Conservation (phyloP, 1,140 invertebrate species). For the Listronotus oregonensis region DNA sequence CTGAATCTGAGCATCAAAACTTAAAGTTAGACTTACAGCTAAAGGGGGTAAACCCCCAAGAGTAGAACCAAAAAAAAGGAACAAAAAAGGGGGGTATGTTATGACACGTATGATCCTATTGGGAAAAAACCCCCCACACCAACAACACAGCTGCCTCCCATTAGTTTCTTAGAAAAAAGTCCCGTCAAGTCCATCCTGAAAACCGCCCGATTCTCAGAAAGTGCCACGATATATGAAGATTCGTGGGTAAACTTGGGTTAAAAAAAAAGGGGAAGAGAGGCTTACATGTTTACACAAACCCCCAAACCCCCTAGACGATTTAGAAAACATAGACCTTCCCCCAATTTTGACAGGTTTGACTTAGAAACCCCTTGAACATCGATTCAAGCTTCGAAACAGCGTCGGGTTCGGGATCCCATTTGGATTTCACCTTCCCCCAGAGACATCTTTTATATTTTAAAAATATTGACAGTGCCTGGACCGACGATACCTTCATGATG, state of each 20-base stretch:
- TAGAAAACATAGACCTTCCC: constrained; percentile 73
- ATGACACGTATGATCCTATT: constrained; percentile 29
- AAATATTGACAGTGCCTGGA: constrained; percentile 60
- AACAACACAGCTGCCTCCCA: constrained; percentile 60
- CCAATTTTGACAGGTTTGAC: constrained; percentile 68
- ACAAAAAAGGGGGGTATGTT: constrained; percentile 12
- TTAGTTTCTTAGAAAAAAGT: constrained; percentile 75
- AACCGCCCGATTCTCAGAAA: constrained; percentile 73
- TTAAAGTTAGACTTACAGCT: constrained; percentile 43
- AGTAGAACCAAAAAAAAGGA: not conserved
- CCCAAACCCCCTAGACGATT: constrained; percentile 63
- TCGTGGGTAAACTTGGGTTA: constrained; percentile 53
- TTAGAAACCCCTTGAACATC: constrained; percentile 71
- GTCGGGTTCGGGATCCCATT: constrained; percentile 73
- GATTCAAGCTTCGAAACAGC: constrained; percentile 68
- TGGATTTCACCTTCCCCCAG: constrained; percentile 79
- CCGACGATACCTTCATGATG: constrained; percentile 42
- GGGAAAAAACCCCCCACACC: constrained; percentile 50
- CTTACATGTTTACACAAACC: constrained; percentile 36
- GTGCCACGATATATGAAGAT: constrained; percentile 65
- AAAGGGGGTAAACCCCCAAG: constrained; percentile 11
- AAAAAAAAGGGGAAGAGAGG: constrained; percentile 62
- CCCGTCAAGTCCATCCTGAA: constrained; percentile 75
- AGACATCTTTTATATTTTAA: constrained; percentile 77
- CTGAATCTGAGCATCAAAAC: constrained; percentile 46